Evolutionary conservation across 2,797 vertebrate species (phyloP).

Genomic region (Manis crassicaudata): DNA sequence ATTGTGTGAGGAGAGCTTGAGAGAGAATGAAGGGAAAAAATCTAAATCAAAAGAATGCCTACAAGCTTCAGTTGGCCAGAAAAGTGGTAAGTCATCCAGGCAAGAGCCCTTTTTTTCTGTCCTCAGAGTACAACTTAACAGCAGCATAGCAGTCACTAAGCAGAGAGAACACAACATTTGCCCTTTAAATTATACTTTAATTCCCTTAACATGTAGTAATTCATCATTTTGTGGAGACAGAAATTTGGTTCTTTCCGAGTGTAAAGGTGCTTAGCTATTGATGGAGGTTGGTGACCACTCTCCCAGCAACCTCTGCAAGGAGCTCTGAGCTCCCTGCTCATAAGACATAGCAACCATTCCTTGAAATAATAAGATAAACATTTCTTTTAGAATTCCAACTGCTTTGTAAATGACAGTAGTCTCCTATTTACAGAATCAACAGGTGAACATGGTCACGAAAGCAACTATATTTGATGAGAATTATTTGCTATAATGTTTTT

Average conservation of each 20-base stretch:
- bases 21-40: neutral
- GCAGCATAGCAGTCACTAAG: neutral
- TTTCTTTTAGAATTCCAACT: conserved; percentile 1
- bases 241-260: neutral
- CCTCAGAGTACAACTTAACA: neutral
- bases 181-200: neutral
- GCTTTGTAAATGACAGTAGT: neutral
- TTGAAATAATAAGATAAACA: neutral
- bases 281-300: neutral
- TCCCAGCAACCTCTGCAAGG: neutral
- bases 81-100: neutral
- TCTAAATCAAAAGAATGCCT: neutral
- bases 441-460: neutral
- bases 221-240: neutral
- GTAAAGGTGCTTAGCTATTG: neutral
- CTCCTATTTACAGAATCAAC: neutral
- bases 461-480: neutral
- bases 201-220: neutral
- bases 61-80: neutral
- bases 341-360: neutral
- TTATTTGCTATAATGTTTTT: neutral
- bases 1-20: neutral
- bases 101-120: neutral
- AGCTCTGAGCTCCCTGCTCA: neutral
- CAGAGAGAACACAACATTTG: neutral